Evolutionary conservation across 2,888 invertebrate genomes (phyloP), one percentile per base, ranked within the genome.

Genomic region (Tiliacea aurago): DNA sequence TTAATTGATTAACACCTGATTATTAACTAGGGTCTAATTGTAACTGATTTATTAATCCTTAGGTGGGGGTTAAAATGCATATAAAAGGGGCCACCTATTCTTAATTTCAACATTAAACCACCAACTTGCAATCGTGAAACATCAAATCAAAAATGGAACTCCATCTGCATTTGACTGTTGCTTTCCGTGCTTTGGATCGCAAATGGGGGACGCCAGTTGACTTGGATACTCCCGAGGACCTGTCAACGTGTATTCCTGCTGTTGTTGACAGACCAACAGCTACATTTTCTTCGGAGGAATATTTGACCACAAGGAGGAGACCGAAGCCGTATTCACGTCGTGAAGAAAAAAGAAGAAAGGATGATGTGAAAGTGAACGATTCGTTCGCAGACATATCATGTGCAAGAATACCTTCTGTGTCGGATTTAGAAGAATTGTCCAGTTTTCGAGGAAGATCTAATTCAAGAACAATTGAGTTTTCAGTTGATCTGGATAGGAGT

Each of bases 231-330:
- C 73, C 89, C 0, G 85, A 86, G 20, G 87, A 88, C 7, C 76
- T 85, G 0, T 51, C 78, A 0, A 84, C 90, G 1, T 92, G 91
- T 76, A 56, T 86, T 2, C 91, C 92, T 20, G 92, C 91, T 23
- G 78, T 89, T 2, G 74, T 93, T 1, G 93, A 94, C 5, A 73
- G 71, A 28, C 86, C 90, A 4, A 85, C 85, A 3, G 86, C 89
- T 0, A 94, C 93, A 0, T 94, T 93, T 67, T 93, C 92, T 4
- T 93, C 93, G 0, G 94, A 94, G 81, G 91, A 92, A 58, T 94
- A 87, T 69, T 78, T 94, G 62, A 89, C 69, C 62, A 80, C 79
- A 0, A 89, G 76, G 77, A 90, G 88, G 10, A 85, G 89, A 13
- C 78, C 82, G 1, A 90, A 76, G 59, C 90, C 90, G 0, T 91